These are phyloP conservation scores for Lasioglossum oenotherae DNA, from an alignment of 2,888 invertebrate species.

Conservation along the genomic window DNA sequence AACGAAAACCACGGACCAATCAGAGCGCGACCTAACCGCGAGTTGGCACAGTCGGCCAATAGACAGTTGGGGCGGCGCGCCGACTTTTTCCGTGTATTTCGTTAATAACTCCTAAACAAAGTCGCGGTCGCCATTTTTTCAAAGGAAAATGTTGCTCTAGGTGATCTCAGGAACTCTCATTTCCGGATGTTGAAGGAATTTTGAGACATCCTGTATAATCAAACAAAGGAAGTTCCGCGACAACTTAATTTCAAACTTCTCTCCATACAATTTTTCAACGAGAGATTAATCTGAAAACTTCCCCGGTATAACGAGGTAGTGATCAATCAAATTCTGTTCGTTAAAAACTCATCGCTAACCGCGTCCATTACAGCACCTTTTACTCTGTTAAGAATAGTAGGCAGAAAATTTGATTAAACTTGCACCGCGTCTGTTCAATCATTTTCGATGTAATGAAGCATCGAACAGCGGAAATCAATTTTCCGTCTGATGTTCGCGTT, in stretches of 20 bases:
- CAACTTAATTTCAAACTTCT: neutral
- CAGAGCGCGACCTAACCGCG: no score
- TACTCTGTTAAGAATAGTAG: neutral
- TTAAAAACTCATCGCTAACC: neutral
- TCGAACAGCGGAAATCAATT: neutral
- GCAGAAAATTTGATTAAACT: neutral
- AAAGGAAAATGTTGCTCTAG: no score
- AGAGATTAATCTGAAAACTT: neutral
- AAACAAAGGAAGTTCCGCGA: neutral
- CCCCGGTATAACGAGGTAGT: neutral
- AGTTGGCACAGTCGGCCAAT: no score
- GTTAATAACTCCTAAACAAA: no score
- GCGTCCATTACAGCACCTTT: neutral
- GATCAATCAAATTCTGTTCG: neutral
- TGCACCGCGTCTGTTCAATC: neutral
- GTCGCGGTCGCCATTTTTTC: no score
- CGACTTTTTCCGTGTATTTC: no score
- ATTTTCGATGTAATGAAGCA: neutral
- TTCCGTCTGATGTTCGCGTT: neutral
- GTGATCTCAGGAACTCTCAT: no score
- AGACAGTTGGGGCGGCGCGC: no score
- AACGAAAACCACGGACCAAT: no score
- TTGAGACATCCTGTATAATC: no score
- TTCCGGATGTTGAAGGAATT: no score
- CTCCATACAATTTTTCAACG: neutral